Evolutionary conservation across 2,888 invertebrate genomes (phyloP).

Genomic region (Ernsta delagoae): DNA sequence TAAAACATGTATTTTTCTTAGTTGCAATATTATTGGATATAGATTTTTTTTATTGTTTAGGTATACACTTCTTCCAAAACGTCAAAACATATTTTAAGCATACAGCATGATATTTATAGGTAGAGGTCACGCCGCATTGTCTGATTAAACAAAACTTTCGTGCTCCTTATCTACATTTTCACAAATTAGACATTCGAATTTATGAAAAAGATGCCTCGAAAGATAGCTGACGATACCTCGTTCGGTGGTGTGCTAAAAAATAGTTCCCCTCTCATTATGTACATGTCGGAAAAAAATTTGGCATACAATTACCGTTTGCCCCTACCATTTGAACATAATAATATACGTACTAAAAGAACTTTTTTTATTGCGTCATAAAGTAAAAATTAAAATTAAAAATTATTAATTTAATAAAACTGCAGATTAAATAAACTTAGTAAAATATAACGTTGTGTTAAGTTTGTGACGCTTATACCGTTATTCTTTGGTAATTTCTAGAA

Average conservation of each 20-base stretch:
- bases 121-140: slow-evolving; percentile 13
- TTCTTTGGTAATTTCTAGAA: background rate
- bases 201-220: slow-evolving; percentile 24
- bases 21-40: no score
- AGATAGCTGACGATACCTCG: slow-evolving; percentile 27
- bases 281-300: slow-evolving; percentile 24
- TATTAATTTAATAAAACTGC: background rate
- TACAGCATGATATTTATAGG: slow-evolving; percentile 9
- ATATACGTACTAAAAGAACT: no score
- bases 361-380: no score
- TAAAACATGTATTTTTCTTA: no score
- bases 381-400: no score
- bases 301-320: slow-evolving; percentile 28
- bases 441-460: no score
- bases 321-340: slow-evolving; percentile 4
- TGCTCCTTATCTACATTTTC: slow-evolving; percentile 18
- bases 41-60: no score
- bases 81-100: background rate
- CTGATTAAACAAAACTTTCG: slow-evolving; percentile 19
- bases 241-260: slow-evolving; percentile 28
- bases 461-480: background rate
- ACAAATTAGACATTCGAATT: slow-evolving; percentile 26
- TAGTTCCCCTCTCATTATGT: slow-evolving; percentile 31
- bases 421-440: no score
- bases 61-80: no score